Conservation (phyloP, 2,888 invertebrate species). For the Cabera pusaria region DNA sequence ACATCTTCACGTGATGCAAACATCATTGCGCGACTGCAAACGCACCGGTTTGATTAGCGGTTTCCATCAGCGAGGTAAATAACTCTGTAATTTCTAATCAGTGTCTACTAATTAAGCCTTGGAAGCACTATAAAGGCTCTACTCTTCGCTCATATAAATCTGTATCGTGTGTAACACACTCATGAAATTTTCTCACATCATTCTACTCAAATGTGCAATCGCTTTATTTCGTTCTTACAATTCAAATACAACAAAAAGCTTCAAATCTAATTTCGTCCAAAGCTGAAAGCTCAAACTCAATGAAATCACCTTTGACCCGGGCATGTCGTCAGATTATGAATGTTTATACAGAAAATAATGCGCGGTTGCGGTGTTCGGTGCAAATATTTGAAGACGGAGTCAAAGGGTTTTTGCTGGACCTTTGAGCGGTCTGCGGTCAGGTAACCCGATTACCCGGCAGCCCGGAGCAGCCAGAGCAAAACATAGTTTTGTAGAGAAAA, state of each 20-base stretch:
- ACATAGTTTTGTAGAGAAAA: slow-evolving; percentile 29
- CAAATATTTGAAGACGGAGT: slow-evolving; percentile 79
- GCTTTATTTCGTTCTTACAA: neutral
- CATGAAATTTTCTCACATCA: too few relatives aligned
- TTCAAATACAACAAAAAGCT: neutral
- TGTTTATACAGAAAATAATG: slow-evolving; percentile 80
- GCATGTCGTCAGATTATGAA: slow-evolving; percentile 67
- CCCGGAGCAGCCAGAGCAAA: slow-evolving; percentile 32
- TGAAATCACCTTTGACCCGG: slow-evolving; percentile 58
- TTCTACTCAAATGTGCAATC: too few relatives aligned
- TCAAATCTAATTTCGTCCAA: slow-evolving; percentile 13
- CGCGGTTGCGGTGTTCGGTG: slow-evolving; percentile 67
- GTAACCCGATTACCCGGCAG: slow-evolving; percentile 70
- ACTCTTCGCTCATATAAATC: too few relatives aligned
- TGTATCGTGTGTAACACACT: too few relatives aligned
- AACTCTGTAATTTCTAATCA: too few relatives aligned
- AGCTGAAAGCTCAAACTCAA: slow-evolving; percentile 39
- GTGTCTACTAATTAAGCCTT: neutral
- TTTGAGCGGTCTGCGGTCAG: slow-evolving; percentile 76
- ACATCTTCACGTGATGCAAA: slow-evolving; percentile 42
- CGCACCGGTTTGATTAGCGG: slow-evolving; percentile 55
- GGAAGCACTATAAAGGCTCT: too few relatives aligned
- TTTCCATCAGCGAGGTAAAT: slow-evolving; percentile 53
- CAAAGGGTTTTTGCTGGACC: slow-evolving; percentile 78
- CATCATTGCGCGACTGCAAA: slow-evolving; percentile 53